phyloP scores from a whole-genome alignment of 2,113 vertebrate genomes.

The Aepyceros melampus region DNA sequence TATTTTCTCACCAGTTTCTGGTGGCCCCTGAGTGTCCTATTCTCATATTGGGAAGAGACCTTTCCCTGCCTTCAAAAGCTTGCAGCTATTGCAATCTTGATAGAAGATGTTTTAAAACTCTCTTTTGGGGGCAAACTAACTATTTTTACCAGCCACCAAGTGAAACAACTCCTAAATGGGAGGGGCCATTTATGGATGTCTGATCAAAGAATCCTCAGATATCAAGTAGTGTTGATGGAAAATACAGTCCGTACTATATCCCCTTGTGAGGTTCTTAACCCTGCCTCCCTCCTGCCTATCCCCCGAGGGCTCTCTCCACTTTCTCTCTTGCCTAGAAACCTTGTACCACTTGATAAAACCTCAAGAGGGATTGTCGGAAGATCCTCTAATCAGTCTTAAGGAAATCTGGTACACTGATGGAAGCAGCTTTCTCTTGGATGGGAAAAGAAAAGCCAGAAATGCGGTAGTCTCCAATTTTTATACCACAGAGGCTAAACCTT shows the following conservation, averaged over 20 bases:
- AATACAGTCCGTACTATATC: not conserved
- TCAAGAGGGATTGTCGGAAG: rapidly evolving
- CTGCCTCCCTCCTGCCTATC: not conserved
- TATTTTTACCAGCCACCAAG: not conserved
- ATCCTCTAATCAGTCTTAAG: not conserved
- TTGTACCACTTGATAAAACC: rapidly evolving
- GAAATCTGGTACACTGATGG: not conserved
- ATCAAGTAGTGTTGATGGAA: not conserved
- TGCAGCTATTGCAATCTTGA: not conserved
- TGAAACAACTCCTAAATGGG: not conserved
- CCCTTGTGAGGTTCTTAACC: not conserved
- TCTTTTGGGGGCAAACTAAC: not conserved
- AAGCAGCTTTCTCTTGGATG: not conserved
- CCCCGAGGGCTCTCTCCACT: not conserved
- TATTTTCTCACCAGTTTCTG: not conserved
- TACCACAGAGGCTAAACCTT: not conserved
- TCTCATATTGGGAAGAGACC: not conserved
- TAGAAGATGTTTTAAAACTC: not conserved
- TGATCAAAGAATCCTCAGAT: not conserved
- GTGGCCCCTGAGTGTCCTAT: not conserved
- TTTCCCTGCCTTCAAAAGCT: not conserved
- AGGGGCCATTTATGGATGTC: not conserved
- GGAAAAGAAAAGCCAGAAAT: not conserved
- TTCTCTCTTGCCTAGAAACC: not conserved
- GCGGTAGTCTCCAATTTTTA: not conserved